Conservation (phyloP, 1,140 invertebrate species). For the Sitodiplosis mosellana region DNA sequence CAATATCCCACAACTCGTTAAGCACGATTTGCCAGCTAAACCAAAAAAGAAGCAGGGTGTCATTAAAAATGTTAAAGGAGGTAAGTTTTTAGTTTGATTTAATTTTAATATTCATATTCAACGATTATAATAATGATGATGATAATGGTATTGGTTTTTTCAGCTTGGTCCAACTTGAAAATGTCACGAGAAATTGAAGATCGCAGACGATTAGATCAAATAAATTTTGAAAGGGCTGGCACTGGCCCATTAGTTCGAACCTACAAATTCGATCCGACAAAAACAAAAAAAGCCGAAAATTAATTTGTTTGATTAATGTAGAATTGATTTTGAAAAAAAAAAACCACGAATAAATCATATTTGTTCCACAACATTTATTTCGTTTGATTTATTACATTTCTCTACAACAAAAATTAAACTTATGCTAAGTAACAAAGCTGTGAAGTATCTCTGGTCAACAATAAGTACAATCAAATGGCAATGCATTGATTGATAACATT, state of each 20-base stretch:
- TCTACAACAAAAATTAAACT: too few species aligned
- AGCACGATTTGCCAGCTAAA: conserved; percentile 33
- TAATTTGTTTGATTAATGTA: conserved; percentile 4
- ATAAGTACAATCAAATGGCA: conserved; percentile 10
- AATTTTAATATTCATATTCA: not conserved
- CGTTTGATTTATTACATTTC: conserved; percentile 1
- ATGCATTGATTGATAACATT: conserved; percentile 91
- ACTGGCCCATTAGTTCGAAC: conserved; percentile 71
- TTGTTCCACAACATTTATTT: conserved; percentile 1
- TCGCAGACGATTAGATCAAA: conserved; percentile 50
- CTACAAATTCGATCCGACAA: conserved; percentile 70
- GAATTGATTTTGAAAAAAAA: conserved; percentile 13
- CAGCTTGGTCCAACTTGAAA: conserved; percentile 71
- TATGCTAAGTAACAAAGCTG: too few species aligned
- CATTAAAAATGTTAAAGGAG: conserved; percentile 58
- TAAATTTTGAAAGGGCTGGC: conserved; percentile 65
- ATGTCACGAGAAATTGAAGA: conserved; percentile 57
- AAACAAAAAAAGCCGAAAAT: conserved; percentile 22
- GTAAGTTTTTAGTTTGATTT: too few species aligned
- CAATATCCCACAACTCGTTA: conserved; percentile 50
- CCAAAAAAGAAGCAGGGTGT: conserved; percentile 58
- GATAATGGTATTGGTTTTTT: conserved; percentile 10
- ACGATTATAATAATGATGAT: not conserved
- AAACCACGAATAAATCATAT: not conserved
- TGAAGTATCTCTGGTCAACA: too few species aligned